These are phyloP conservation scores for Malachius bipustulatus DNA, from an alignment of 2,888 invertebrate species.

Conservation along the genomic window DNA sequence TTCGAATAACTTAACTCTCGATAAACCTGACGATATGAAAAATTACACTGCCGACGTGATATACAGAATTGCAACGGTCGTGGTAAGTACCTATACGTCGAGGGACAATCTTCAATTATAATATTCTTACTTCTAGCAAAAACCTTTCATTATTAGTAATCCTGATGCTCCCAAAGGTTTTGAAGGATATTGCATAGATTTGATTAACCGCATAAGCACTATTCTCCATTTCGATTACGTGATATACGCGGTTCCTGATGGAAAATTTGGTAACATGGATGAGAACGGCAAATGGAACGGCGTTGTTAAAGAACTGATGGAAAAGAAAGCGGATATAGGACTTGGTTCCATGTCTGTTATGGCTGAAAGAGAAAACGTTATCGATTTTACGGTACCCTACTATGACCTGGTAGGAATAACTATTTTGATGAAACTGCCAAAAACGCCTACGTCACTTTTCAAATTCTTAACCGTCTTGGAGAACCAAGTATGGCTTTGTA, in stretches of 20 bases:
- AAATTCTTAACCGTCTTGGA: conserved; percentile 95
- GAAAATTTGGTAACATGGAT: conserved; percentile 80
- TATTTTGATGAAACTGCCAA: conserved; percentile 86
- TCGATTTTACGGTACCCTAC: conserved; percentile 96
- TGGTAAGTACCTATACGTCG: too few species aligned
- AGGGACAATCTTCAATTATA: background rate
- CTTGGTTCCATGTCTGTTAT: conserved; percentile 90
- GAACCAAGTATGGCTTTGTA: conserved; percentile 93
- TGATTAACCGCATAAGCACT: conserved; percentile 76
- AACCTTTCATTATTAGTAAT: conserved; percentile 70
- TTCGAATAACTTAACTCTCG: conserved; percentile 50
- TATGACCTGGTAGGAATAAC: conserved; percentile 96
- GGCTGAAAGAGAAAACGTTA: conserved; percentile 93
- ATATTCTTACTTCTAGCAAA: conserved; percentile 47
- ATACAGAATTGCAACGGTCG: conserved; percentile 76
- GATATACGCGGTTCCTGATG: conserved; percentile 67
- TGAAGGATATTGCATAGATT: conserved; percentile 88
- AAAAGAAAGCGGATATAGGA: conserved; percentile 80
- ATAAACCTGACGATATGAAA: conserved; percentile 52
- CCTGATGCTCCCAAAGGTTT: conserved; percentile 52
- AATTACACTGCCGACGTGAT: conserved; percentile 70
- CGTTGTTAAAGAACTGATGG: conserved; percentile 32
- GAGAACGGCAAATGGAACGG: conserved; percentile 61
- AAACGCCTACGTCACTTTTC: conserved; percentile 82
- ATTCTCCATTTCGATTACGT: conserved; percentile 85